These are phyloP conservation scores for Tragelaphus scriptus DNA, from an alignment of 2,113 vertebrate species.

Conservation along the genomic window DNA sequence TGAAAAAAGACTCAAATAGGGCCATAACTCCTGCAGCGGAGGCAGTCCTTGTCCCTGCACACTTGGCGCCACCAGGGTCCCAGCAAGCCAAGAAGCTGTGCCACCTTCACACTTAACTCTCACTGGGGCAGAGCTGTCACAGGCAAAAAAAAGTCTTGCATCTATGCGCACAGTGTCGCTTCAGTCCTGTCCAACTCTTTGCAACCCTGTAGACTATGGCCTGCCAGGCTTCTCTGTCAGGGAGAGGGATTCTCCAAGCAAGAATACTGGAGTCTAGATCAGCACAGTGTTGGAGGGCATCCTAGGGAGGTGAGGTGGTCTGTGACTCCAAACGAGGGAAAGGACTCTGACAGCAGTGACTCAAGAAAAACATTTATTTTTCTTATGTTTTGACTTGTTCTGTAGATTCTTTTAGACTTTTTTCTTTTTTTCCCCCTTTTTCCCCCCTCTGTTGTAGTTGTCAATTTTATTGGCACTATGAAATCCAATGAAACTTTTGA, in stretches of 20 bases:
- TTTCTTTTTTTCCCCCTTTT: no score
- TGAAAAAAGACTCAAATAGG: not conserved
- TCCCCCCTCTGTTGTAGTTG: no score
- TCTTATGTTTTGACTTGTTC: no score
- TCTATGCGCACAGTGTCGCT: fast-evolving
- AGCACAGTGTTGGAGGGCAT: no score
- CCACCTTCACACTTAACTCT: not conserved
- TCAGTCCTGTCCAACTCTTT: not conserved
- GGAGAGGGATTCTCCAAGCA: not conserved
- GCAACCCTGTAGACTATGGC: fast-evolving
- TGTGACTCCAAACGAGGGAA: no score
- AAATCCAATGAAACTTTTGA: no score
- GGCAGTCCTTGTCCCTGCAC: not conserved
- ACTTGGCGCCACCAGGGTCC: not conserved
- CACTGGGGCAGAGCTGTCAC: not conserved
- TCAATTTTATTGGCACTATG: no score
- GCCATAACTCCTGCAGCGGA: not conserved
- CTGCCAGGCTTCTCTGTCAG: not conserved
- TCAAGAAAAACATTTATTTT: no score
- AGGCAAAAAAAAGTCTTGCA: not conserved
- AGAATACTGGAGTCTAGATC: not conserved
- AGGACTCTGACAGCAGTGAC: no score
- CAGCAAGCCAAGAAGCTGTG: not conserved
- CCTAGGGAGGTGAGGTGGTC: no score
- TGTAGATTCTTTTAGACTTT: no score